Percentiles rank a stretch among this genome's conserved stretches.
Evolutionary conservation across 2,888 invertebrate species (phyloP).

Genomic region (Xestia sexstrigata): DNA sequence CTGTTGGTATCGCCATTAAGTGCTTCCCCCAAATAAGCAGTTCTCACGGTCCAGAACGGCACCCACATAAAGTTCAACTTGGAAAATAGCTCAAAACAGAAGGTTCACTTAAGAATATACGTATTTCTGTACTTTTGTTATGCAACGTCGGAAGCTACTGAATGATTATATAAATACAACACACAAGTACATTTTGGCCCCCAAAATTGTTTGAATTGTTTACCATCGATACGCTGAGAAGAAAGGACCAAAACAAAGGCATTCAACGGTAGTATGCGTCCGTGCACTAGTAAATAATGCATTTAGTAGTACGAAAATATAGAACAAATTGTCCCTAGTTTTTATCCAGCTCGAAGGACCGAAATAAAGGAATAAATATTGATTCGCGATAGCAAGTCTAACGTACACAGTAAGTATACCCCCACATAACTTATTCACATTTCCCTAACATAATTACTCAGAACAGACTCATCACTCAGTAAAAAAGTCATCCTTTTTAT

Average conservation of each 20-base stretch:
- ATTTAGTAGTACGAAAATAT: neutral
- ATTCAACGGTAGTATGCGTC: no score
- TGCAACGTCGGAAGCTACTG: neutral
- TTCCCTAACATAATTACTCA: neutral
- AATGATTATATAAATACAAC: neutral
- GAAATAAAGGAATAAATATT: neutral
- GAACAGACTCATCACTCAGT: neutral
- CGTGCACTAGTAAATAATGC: constrained; percentile 4
- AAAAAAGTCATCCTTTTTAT: neutral
- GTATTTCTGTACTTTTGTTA: neutral
- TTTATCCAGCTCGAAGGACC: neutral
- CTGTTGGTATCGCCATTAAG: constrained; percentile 57
- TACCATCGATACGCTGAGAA: neutral
- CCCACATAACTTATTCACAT: neutral
- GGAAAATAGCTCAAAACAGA: constrained; percentile 24
- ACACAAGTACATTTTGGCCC: no score
- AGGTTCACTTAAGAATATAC: constrained; percentile 28
- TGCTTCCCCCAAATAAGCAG: constrained; percentile 53
- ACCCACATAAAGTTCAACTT: constrained; percentile 50
- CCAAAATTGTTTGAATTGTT: neutral
- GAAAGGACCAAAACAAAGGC: neutral
- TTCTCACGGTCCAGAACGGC: constrained; percentile 64
- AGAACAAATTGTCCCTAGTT: neutral
- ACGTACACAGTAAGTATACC: neutral
- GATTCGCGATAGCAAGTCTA: neutral